Evolutionary conservation across 30 jellyfish, hydroid and myxozoan species (phyloP).

Genomic region (Aurelia coerulea): DNA sequence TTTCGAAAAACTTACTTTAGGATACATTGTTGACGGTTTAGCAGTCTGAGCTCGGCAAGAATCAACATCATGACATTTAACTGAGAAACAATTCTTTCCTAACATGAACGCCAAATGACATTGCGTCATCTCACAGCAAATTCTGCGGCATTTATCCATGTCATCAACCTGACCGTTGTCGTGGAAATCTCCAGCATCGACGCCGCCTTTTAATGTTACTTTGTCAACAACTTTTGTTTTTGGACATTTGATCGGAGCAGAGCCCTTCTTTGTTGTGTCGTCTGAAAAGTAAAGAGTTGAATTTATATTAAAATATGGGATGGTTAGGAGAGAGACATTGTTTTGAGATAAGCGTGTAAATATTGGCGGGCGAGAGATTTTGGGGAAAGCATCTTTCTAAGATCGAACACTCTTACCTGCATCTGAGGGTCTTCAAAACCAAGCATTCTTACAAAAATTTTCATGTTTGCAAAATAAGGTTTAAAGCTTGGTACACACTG

Average conservation of each 20-base stretch:
- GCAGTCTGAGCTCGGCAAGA: slow-evolving; percentile 96
- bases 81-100: slow-evolving; percentile 92
- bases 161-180: slow-evolving; percentile 94
- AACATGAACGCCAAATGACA: slow-evolving; percentile 96
- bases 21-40: slow-evolving; percentile 88
- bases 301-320: neutral
- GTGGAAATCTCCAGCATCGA: slow-evolving; percentile 96
- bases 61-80: slow-evolving; percentile 89
- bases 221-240: slow-evolving; percentile 75
- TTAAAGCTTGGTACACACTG: too few species aligned
- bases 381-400: too few species aligned
- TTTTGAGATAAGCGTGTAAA: too few species aligned
- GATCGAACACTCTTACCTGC: too few species aligned
- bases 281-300: neutral
- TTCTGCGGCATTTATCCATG: slow-evolving; percentile 90
- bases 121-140: slow-evolving; percentile 96
- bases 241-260: slow-evolving; percentile 76
- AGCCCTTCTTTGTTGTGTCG: slow-evolving; percentile 6
- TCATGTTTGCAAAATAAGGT: too few species aligned
- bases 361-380: too few species aligned
- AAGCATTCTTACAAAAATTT: too few species aligned
- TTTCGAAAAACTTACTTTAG: slow-evolving; percentile 61
- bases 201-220: slow-evolving; percentile 95
- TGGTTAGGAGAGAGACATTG: too few species aligned
- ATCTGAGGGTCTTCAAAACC: too few species aligned